Percentiles rank a stretch among this genome's conserved stretches.
These are phyloP conservation scores for Eupsilia transversa DNA, from an alignment of 2,888 invertebrate genomes.

Conservation along the genomic window DNA sequence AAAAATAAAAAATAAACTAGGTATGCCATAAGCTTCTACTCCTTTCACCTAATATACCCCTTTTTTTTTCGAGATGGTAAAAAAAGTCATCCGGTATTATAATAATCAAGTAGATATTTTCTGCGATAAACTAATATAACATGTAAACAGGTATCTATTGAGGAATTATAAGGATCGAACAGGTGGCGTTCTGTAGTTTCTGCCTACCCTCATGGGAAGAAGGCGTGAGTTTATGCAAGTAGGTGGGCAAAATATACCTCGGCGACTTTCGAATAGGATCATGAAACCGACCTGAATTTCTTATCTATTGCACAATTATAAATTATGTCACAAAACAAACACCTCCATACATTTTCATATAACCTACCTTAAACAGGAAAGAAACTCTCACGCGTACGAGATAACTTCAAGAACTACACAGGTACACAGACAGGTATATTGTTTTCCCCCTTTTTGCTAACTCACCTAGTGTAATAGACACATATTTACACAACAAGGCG, in stretches of 20 bases:
- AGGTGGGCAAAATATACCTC: neutral
- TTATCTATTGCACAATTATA: neutral
- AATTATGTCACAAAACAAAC: neutral
- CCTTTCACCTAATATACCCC: too few relatives aligned
- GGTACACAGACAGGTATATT: conserved; percentile 7
- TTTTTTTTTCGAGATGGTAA: too few relatives aligned
- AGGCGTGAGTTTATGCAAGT: neutral
- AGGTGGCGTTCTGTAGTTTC: neutral
- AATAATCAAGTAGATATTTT: too few relatives aligned
- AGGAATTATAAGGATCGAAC: neutral
- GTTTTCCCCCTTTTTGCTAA: conserved; percentile 40
- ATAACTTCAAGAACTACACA: conserved; percentile 12
- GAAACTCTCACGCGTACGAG: conserved; percentile 16
- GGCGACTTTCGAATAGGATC: neutral
- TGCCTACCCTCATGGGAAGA: neutral
- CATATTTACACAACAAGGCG: conserved; percentile 3
- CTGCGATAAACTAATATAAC: too few relatives aligned
- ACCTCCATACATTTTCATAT: neutral
- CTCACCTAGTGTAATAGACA: conserved; percentile 38
- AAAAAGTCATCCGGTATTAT: too few relatives aligned
- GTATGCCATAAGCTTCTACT: too few relatives aligned
- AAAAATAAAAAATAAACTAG: too few relatives aligned
- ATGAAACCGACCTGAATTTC: neutral
- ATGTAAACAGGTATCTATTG: too few relatives aligned
- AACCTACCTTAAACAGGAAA: conserved; percentile 30